Evolutionary conservation across 1,140 invertebrate species (phyloP), one percentile per base, ranked within the genome.

Genomic region (Solen grandis): DNA sequence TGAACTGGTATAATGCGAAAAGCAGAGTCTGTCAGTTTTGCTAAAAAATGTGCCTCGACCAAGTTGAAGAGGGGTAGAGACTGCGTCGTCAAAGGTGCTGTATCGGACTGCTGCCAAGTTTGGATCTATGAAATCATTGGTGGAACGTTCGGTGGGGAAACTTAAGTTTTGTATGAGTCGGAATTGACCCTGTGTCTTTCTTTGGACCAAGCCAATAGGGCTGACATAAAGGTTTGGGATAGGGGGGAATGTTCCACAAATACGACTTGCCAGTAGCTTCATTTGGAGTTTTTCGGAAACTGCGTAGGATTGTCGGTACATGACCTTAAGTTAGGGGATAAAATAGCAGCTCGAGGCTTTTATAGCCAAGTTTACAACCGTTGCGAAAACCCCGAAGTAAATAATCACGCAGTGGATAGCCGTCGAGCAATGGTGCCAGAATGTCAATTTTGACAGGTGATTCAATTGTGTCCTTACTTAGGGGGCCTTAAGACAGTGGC

Each of bases 331-430:
- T 69, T 69, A 1, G 2, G 14, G 22, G 66, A 50, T 8, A 19
- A 46, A 46, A 8, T 46, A 4, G 70, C 4, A 25, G 35, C 33
- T 14, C 31, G 46, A 10, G 36, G 46, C 65, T 41, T 29, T 36
- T 50, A 31, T 35, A 76, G 22, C 70, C 70, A 2, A 82, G 29
- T 14, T 46, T 16, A 54, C 76, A 82, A n/a, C 65, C 73, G 41
- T n/a, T 16, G 8, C 22, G 63, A 72, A 82, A 82, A 50, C 80
- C 73, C 0, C 63, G 14, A 13, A 76, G 31, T 29, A 82, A 41
- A 60, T 52, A 76, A 10, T 77, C 22, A 8, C 2, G 13, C 33
- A 19, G 8, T 1, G 0, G 54, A 35, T 74, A 62, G 36, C 70
- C 70, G 0, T 16, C 33, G 10, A 74, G 19, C 4, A 60, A 41